phyloP scores from a whole-genome alignment of 2,113 vertebrate genomes.

The Raja brachyura region DNA sequence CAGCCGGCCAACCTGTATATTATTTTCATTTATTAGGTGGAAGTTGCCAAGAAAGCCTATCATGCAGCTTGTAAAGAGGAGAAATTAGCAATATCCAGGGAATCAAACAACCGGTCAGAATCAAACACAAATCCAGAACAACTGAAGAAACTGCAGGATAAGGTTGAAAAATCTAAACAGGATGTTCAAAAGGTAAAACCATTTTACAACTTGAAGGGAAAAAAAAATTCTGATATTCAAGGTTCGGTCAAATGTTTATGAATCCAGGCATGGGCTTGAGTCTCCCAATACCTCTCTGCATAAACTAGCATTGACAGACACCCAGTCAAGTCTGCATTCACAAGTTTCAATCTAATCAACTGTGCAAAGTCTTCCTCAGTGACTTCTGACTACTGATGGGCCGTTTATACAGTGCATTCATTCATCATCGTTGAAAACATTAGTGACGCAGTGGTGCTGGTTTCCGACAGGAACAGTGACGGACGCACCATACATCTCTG shows the following conservation, averaged over 20 bases:
- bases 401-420: not conserved
- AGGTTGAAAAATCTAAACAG: conserved; percentile 92
- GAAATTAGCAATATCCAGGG: conserved; percentile 81
- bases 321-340: not conserved
- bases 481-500: too few species aligned
- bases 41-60: conserved; percentile 80
- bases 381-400: not conserved
- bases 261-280: not conserved
- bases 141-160: conserved; percentile 94
- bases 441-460: too few species aligned
- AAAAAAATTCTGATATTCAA: not conserved
- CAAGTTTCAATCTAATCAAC: not conserved
- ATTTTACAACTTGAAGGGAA: not conserved
- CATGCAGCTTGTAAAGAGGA: conserved; percentile 93
- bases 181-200: conserved; percentile 80
- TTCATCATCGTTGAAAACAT: too few species aligned
- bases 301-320: not conserved
- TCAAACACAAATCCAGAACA: conserved; percentile 81
- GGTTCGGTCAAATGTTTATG: not conserved
- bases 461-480: too few species aligned
- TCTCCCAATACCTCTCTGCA: not conserved
- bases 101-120: conserved; percentile 83
- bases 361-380: not conserved
- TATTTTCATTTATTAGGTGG: conserved; percentile 61
- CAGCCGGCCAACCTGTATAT: conserved; percentile 28